Conservation (phyloP, 2,888 invertebrate species). For the Tricholauxania praeusta region DNA sequence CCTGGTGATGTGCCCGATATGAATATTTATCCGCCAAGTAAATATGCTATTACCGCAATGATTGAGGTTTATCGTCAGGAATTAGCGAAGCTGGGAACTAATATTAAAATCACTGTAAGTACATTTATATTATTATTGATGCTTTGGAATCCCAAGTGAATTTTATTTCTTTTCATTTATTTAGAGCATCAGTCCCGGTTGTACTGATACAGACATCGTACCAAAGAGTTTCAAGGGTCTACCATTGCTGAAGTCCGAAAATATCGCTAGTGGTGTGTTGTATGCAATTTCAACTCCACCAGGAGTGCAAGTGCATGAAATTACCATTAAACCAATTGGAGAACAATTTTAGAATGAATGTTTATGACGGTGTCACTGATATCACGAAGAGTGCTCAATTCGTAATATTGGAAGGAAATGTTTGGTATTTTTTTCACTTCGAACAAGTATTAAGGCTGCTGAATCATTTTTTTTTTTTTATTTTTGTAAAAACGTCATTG, state of each 20-base stretch:
- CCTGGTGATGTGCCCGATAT: conserved; percentile 53
- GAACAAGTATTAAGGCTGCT: not conserved
- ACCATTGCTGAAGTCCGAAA: conserved; percentile 48
- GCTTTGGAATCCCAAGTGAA: conserved; percentile 2
- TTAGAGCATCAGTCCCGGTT: conserved; percentile 54
- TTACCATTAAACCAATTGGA: conserved; percentile 60
- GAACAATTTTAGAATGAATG: conserved; percentile 51
- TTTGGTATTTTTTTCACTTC: not conserved
- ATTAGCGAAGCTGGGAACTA: conserved; percentile 51
- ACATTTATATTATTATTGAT: not conserved
- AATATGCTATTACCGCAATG: conserved; percentile 61
- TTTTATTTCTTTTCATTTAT: conserved; percentile 18
- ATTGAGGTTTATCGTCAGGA: conserved; percentile 63
- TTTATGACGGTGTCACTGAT: too few species aligned
- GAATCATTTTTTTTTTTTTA: not conserved
- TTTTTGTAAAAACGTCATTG: not conserved
- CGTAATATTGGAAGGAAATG: too few species aligned
- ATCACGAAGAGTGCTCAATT: too few species aligned
- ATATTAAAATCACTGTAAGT: conserved; percentile 57
- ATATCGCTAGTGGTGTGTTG: conserved; percentile 52
- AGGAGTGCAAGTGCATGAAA: conserved; percentile 53
- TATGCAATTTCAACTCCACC: conserved; percentile 51
- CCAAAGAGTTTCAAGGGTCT: conserved; percentile 41
- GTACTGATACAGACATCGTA: conserved; percentile 51
- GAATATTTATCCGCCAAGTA: conserved; percentile 62